Conservation (phyloP, 2,113 vertebrate genomes). For the Bungarus multicinctus region DNA sequence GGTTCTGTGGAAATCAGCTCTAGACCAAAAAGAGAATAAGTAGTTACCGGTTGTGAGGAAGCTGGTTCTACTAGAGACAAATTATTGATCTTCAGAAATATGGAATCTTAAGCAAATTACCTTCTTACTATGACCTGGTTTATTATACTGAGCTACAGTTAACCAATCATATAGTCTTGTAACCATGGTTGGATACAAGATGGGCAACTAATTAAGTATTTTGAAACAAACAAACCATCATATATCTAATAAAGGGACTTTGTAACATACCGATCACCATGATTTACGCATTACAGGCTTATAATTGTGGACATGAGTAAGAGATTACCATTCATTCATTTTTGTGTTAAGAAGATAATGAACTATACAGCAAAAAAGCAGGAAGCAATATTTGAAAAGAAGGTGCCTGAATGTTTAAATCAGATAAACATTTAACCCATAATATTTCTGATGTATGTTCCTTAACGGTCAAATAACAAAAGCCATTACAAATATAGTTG, state of each 20-base stretch:
- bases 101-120: neutral
- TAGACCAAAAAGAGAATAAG: neutral
- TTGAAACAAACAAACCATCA: neutral
- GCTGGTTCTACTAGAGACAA: neutral
- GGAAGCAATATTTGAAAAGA: constrained; percentile 60
- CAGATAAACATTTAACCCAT: constrained; percentile 14
- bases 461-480: constrained; percentile 31
- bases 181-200: neutral
- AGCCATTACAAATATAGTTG: constrained; percentile 6
- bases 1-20: neutral
- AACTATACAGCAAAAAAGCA: constrained; percentile 50
- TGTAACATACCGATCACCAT: neutral
- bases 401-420: constrained; percentile 38
- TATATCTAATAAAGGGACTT: neutral
- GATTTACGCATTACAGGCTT: constrained; percentile 37
- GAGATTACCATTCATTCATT: constrained; percentile 55
- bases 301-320: constrained; percentile 62
- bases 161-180: neutral
- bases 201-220: neutral
- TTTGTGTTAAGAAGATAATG: constrained; percentile 55
- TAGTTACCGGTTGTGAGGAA: neutral
- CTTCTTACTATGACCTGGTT: neutral
- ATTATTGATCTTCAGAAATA: neutral
- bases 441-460: constrained; percentile 17
- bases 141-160: neutral